Base-by-base conservation (phyloP, 1,140 invertebrate species). In the Drosophila trapezifrons region DNA sequence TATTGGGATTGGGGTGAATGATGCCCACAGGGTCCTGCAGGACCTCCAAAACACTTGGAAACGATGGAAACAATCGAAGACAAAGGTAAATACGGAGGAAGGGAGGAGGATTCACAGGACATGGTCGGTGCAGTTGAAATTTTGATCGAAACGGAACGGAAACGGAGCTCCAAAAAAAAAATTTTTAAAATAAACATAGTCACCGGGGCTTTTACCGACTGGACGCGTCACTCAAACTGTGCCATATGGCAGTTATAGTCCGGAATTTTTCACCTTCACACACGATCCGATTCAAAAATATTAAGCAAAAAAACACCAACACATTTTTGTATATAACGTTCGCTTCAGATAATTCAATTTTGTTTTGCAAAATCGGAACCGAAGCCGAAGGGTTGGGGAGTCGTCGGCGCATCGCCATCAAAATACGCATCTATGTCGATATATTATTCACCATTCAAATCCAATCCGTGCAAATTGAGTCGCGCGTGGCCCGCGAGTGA, bases 241-340 rank as follows among this genome's bases (percentile, higher is more conserved):
- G 51, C 49, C 49, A 5, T 46, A 10, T 59, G 57, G 56, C 63
- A 78, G 67, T 82, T 62, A 42, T 49, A 67, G 43, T 60, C 69
- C 58, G 38, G 65, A 78, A 87, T 66, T 87, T 86, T 60, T 87
- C 76, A 76, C 86, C 62, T 49, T 62, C 66, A 69, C 58, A 86
- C 82, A 82, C 70, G 59, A 71, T 63, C 66, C 63, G 71, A 76
- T 71, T 75, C 15, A 17, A 65, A 40, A 56, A 40, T 54, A 52
- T 52, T 49, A 54, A 54, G 20, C 29, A 56, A 37, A 49, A 70
- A 57, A 18, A 62, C 55, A 76, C 72, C 17, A 13, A 62, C 56
- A 69, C 42, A 43, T 76, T 60, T 76, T 69, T 55, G n/a, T 55
- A 56, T n/a, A 54, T 37, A 37, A 17, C 29, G 32, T 43, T 56